These are phyloP conservation scores for Euzetes globulus DNA, from an alignment of 2,888 invertebrate species.

Conservation along the genomic window DNA sequence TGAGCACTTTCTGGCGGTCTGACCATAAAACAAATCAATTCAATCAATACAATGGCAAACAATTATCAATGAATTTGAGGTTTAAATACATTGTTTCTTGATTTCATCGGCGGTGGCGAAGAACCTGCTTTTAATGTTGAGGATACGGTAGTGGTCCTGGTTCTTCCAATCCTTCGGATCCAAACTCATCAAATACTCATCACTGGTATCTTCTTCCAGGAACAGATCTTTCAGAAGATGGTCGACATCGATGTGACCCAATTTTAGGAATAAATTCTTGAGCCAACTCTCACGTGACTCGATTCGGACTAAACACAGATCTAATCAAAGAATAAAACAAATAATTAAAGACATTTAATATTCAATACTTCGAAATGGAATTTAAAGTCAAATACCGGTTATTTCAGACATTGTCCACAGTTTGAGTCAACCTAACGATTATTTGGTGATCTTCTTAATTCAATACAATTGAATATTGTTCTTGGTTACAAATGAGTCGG, in stretches of 20 bases:
- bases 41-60: conserved; percentile 2
- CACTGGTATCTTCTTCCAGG: conserved; percentile 50
- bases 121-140: conserved; percentile 76
- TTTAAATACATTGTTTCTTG: conserved; percentile 74
- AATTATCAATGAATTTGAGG: neutral
- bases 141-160: conserved; percentile 93
- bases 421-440: too few species aligned
- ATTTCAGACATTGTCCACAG: too few species aligned
- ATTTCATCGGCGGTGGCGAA: conserved; percentile 83
- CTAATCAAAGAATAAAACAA: neutral
- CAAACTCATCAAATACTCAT: conserved; percentile 72
- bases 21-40: conserved; percentile 40
- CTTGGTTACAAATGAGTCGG: too few species aligned
- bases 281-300: neutral
- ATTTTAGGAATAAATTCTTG: neutral
- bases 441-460: too few species aligned
- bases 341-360: neutral
- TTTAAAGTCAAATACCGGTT: neutral
- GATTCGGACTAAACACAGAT: conserved; percentile 12
- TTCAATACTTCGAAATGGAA: neutral
- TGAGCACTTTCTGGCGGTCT: conserved; percentile 73
- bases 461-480: too few species aligned
- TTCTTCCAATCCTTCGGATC: conserved; percentile 95
- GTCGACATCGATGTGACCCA: neutral
- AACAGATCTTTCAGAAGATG: neutral